Evolutionary conservation across 2,888 invertebrate species (phyloP).

Genomic region (Yponomeuta malinellus): DNA sequence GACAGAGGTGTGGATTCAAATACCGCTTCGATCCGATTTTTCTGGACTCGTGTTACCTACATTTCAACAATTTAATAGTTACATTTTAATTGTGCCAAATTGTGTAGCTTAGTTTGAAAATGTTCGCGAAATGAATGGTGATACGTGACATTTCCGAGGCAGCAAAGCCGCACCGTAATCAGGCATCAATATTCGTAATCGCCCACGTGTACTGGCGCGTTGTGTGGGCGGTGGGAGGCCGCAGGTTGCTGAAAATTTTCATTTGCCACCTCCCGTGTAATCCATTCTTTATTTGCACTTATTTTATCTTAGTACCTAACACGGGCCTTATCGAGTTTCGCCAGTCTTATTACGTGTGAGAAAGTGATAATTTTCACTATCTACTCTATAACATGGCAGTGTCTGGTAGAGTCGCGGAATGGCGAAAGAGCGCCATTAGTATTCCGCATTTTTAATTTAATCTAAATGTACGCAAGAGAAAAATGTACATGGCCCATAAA

Average conservation of each 20-base stretch:
- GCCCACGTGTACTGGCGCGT: constrained; percentile 40
- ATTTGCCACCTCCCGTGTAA: constrained; percentile 16
- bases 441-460: constrained; percentile 3
- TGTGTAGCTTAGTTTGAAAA: background rate
- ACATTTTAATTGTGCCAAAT: too few relatives aligned
- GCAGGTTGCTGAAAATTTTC: constrained; percentile 45
- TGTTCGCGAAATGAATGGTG: background rate
- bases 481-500: constrained; percentile 3
- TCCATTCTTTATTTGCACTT: constrained; percentile 37
- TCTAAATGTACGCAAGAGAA: background rate
- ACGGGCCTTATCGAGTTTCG: constrained; percentile 36
- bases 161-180: constrained; percentile 36
- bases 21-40: too few relatives aligned
- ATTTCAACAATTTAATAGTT: too few relatives aligned
- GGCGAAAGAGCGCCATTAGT: background rate
- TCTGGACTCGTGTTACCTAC: too few relatives aligned
- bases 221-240: constrained; percentile 35
- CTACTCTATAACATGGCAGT: background rate
- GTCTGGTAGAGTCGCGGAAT: background rate
- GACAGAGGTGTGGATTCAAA: too few relatives aligned
- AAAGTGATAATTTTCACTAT: background rate
- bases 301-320: constrained; percentile 30
- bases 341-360: constrained; percentile 24
- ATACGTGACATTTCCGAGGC: constrained; percentile 24
- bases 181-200: constrained; percentile 53